phyloP scores from a whole-genome alignment of 2,888 invertebrate genomes.

The Lasiommata megera region DNA sequence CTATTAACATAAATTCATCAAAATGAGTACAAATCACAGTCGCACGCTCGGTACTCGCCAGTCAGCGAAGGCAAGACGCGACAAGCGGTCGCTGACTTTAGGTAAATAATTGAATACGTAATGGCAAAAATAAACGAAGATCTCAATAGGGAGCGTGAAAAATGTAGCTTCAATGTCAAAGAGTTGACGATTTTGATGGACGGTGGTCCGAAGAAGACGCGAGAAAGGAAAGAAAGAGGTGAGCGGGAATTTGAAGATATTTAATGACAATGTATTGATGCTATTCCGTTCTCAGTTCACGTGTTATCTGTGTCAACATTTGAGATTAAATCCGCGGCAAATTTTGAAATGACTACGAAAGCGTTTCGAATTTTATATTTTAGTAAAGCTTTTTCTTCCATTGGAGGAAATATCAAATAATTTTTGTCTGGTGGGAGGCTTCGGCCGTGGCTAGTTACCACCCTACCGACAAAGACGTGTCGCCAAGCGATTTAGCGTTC shows the following conservation, averaged over 20 bases:
- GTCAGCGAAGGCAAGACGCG: not conserved
- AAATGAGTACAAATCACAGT: no score
- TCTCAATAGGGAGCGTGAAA: conserved; percentile 85
- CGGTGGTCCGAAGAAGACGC: conserved; percentile 86
- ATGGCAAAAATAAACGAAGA: conserved; percentile 83
- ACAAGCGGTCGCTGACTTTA: not conserved
- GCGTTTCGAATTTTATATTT: no score
- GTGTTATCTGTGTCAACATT: not conserved
- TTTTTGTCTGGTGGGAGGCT: no score
- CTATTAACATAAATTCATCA: no score
- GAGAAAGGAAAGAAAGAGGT: conserved; percentile 80
- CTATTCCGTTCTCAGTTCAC: not conserved
- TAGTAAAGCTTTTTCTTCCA: no score
- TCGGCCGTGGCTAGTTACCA: no score
- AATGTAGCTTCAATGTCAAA: conserved; percentile 85
- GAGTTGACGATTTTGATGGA: conserved; percentile 90
- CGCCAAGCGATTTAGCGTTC: no score
- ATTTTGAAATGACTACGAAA: no score
- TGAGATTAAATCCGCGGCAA: not conserved
- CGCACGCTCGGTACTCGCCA: not conserved
- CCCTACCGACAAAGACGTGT: no score
- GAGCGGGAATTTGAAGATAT: conserved; percentile 12
- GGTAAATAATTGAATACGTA: not conserved
- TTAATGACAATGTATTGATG: not conserved
- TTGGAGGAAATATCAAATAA: no score